Evolutionary conservation across 1,140 invertebrate species (phyloP), one percentile per base, ranked within the genome.

Genomic region (Heliconius himera): DNA sequence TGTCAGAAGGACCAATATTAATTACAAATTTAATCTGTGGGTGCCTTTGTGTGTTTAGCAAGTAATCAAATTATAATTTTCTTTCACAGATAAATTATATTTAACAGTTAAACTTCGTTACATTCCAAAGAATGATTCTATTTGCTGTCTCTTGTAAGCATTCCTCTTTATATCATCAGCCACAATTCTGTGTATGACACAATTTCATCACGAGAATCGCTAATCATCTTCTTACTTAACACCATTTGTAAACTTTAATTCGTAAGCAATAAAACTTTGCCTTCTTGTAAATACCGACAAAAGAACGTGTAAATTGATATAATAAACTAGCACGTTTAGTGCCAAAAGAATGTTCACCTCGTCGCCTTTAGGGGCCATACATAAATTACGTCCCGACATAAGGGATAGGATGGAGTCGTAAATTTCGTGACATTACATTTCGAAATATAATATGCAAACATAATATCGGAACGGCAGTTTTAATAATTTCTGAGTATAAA

Each of bases 111-210:
- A 90, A 83, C 91, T 94, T 94, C 92, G 86, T 88, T 87, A 94
- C 91, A 94, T 94, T 94, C 92, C 92, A 94, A 94, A 93, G 89
- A 92, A 90, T 88, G 90, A 87, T 74, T 87, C 86, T 87, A 84
- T 78, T 86, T 85, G 84, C 86, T 85, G 85, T 86, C 70, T 85
- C 74, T 82, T 84, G 83, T 80, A 87, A 89, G 84, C 90, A 93
- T 93, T 93, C 91, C 91, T 89, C 85, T 84, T 70, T 66, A 82
- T 76, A 73, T 81, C 85, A 84, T 87, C 81, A 83, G 79, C 79
- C 84, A 83, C 33, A 33, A 83, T 82, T 83, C 86, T 85, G 84
- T 90, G 86, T 90, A 66, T 84, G 82, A 87, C 85, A 89, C 85
- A 81, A 66, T 6, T 26, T 29, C 60, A 66, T 66, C 60, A 66